phyloP scores from a whole-genome alignment of 2,888 invertebrate species.

The Chaetogeoica ovagalla region DNA sequence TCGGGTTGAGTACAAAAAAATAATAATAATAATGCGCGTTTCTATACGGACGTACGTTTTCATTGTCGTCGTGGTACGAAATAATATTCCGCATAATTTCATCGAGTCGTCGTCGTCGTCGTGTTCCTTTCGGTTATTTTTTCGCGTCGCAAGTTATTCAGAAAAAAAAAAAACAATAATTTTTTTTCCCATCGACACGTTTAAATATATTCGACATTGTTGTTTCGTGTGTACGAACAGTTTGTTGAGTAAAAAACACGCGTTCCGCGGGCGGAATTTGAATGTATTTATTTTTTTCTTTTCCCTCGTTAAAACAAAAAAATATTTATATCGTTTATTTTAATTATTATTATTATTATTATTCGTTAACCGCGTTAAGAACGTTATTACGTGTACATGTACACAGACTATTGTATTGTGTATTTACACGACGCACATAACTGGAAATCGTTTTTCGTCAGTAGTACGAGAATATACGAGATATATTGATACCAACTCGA shows the following conservation, averaged over 20 bases:
- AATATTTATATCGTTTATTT: not conserved
- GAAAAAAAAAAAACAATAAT: not conserved
- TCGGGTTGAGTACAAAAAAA: slow-evolving; percentile 26
- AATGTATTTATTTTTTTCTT: slow-evolving; percentile 6
- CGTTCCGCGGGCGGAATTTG: slow-evolving; percentile 13
- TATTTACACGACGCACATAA: no score
- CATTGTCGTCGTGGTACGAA: slow-evolving; percentile 38
- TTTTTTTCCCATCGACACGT: slow-evolving; percentile 38
- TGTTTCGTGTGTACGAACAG: not conserved
- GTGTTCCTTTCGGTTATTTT: slow-evolving; percentile 37
- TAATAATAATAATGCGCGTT: not conserved
- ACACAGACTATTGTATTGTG: no score
- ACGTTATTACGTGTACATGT: not conserved
- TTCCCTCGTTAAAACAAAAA: slow-evolving; percentile 13
- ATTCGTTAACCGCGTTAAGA: slow-evolving; percentile 15
- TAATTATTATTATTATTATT: slow-evolving; percentile 3
- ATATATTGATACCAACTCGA: no score
- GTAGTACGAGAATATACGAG: no score
- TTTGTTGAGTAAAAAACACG: slow-evolving; percentile 34
- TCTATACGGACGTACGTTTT: not conserved
- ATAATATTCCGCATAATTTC: slow-evolving; percentile 48
- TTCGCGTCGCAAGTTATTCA: slow-evolving; percentile 41
- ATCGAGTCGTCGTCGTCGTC: no score
- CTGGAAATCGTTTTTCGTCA: no score
- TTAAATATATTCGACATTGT: slow-evolving; percentile 29